A percentile compares a stretch with the other conserved stretches of the same genome.
Conservation (phyloP, 2,113 vertebrate species). For the Clinocottus analis region DNA sequence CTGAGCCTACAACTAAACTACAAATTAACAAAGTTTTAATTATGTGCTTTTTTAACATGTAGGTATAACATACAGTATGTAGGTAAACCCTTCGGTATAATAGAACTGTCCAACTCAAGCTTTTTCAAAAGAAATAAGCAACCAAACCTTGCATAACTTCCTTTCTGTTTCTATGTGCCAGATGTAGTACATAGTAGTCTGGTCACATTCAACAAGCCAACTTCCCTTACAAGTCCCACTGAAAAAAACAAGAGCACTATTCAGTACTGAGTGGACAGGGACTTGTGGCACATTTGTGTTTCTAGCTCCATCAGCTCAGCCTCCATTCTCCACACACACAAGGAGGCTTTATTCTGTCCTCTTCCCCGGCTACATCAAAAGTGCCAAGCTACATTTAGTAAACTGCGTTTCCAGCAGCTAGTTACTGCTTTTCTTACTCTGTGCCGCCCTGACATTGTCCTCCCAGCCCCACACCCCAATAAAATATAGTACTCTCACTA, state of each 20-base stretch:
- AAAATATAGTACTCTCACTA: conserved; percentile 72
- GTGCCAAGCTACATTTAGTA: conserved; percentile 63
- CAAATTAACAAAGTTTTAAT: neutral
- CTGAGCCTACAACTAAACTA: conserved; percentile 2
- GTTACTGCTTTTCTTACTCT: conserved; percentile 58
- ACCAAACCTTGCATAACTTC: neutral
- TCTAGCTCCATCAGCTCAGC: conserved; percentile 69
- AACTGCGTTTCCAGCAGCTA: conserved; percentile 70
- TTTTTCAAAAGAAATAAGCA: neutral
- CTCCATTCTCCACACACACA: conserved; percentile 76
- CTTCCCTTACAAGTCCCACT: conserved; percentile 64
- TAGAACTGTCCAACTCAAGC: neutral
- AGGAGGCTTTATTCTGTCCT: conserved; percentile 78
- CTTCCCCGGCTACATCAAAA: conserved; percentile 68
- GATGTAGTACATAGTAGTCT: conserved; percentile 70
- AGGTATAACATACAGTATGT: neutral
- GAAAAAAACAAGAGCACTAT: conserved; percentile 79
- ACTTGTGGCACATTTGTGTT: conserved; percentile 79
- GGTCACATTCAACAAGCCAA: conserved; percentile 71
- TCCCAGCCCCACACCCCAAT: conserved; percentile 25
- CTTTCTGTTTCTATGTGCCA: conserved; percentile 48
- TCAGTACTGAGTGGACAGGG: conserved; percentile 76
- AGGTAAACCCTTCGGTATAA: neutral
- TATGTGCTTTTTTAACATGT: neutral
- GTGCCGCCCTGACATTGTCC: conserved; percentile 54